Evolutionary conservation across 2,888 invertebrate species (phyloP), one percentile per base, ranked within the genome.

Genomic region (Apodemia duryi): DNA sequence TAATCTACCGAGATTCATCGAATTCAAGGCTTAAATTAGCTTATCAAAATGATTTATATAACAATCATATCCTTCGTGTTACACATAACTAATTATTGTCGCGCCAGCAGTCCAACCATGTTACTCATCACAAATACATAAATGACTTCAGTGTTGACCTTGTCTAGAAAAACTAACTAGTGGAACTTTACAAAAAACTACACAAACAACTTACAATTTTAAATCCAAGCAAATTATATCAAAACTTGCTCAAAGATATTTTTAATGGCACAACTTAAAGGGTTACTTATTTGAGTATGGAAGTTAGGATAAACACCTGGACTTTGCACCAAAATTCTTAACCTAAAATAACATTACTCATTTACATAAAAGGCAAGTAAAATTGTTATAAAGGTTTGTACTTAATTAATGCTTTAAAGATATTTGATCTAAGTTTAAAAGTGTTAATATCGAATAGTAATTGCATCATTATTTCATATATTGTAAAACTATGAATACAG

Each of bases 251-350:
- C 57, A 29, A 13, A 54, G 5, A 29, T 57, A 57, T 32, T 46
- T 72, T 74, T 68, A 77, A 83, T 83, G 82, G 82, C 82, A 83
- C 82, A 77, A 79, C 72, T 74, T 75, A 75, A 76, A 73, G 79
- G 79, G 78, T 80, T 75, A 74, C 73, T 74, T 73, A 77, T 67
- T 69, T 73, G 78, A 78, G 76, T 78, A 78, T 76, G 75, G 75
- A 69, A 73, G 72, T 75, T 69, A 75, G 67, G 68, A 64, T 66
- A 67, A 72, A 72, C 70, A 70, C 67, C 69, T 66, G 68, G 66
- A 73, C 73, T 74, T 77, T 78, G 80, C 81, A 80, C 80, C 80
- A 75, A 76, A 72, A 72, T 74, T 73, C 74, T 77, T 70, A 74
- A 74, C 66, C 70, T 75, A 78, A 73, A 72, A 61, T 66, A 68